These are phyloP conservation scores for Taphrorychus bicolor DNA, from an alignment of 2,888 invertebrate genomes.

Conservation along the genomic window DNA sequence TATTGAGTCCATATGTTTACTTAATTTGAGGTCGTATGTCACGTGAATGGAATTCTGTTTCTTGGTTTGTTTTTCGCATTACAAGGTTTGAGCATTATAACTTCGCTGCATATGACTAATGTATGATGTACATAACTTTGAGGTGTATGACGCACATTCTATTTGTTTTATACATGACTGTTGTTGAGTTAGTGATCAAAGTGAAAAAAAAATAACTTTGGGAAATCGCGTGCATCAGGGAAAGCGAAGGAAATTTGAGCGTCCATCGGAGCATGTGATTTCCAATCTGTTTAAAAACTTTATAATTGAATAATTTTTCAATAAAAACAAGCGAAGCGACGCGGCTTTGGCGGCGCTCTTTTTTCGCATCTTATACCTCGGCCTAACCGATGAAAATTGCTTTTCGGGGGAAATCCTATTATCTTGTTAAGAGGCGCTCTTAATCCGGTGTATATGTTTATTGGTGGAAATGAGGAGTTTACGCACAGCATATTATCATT, in stretches of 20 bases:
- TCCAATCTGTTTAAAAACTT: constrained; percentile 61
- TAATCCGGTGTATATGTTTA: constrained; percentile 15
- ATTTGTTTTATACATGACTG: no score
- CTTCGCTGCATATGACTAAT: no score
- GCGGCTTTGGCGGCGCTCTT: constrained; percentile 28
- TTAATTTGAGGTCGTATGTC: constrained; percentile 27
- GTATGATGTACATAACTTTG: no score
- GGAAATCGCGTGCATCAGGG: not conserved
- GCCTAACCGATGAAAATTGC: constrained; percentile 38
- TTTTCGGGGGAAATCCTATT: constrained; percentile 34
- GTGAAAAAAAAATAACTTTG: not conserved
- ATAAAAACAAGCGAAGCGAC: constrained; percentile 59
- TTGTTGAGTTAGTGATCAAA: no score
- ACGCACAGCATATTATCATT: no score
- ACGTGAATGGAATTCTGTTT: constrained; percentile 18
- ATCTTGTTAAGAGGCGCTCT: constrained; percentile 29
- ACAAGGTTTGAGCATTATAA: no score
- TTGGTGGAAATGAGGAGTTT: not conserved
- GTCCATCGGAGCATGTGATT: constrained; percentile 56
- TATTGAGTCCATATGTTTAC: constrained; percentile 39
- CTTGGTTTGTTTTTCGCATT: not conserved
- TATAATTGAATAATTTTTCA: constrained; percentile 61
- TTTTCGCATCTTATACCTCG: constrained; percentile 31
- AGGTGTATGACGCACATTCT: no score
- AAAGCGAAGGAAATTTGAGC: not conserved